Evolutionary conservation across 1,140 invertebrate species (phyloP).

Genomic region (Planococcus citri): DNA sequence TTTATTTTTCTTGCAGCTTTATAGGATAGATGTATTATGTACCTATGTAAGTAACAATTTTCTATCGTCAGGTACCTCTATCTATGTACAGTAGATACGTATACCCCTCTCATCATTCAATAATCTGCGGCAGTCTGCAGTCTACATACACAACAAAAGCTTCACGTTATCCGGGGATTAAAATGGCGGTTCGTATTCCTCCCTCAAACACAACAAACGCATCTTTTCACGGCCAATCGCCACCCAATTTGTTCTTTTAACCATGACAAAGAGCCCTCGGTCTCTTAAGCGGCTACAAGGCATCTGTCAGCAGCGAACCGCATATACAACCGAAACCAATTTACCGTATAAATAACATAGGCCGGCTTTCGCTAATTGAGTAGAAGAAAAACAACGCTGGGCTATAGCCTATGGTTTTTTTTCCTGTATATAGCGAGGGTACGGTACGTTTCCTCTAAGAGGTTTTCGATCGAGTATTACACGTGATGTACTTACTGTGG

Average conservation of each 20-base stretch:
- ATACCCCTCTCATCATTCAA: too few relatives aligned
- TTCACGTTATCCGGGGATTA: conserved; percentile 10
- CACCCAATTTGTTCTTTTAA: conserved; percentile 17
- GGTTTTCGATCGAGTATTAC: too few relatives aligned
- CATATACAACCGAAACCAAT: conserved; percentile 13
- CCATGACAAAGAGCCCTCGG: conserved; percentile 1
- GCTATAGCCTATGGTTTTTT: too few relatives aligned
- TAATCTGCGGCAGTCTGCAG: background rate
- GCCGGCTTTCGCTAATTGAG: conserved; percentile 10
- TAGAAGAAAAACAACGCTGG: background rate
- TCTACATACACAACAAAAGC: background rate
- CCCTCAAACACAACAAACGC: conserved; percentile 1
- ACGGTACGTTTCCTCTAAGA: too few relatives aligned
- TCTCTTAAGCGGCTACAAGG: background rate
- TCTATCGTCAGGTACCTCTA: too few relatives aligned
- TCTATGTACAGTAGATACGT: too few relatives aligned
- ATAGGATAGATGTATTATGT: too few relatives aligned
- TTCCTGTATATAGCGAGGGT: too few relatives aligned
- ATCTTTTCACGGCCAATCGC: conserved; percentile 16
- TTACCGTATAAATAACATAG: conserved; percentile 13
- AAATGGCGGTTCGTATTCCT: conserved; percentile 15
- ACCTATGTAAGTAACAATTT: too few relatives aligned
- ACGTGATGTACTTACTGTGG: too few relatives aligned
- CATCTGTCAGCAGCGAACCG: background rate
- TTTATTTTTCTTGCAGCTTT: too few relatives aligned